A percentile compares a stretch with the other conserved stretches of the same genome.
phyloP scores from a whole-genome alignment of 2,113 vertebrate genomes.

The Syngnathus typhle region DNA sequence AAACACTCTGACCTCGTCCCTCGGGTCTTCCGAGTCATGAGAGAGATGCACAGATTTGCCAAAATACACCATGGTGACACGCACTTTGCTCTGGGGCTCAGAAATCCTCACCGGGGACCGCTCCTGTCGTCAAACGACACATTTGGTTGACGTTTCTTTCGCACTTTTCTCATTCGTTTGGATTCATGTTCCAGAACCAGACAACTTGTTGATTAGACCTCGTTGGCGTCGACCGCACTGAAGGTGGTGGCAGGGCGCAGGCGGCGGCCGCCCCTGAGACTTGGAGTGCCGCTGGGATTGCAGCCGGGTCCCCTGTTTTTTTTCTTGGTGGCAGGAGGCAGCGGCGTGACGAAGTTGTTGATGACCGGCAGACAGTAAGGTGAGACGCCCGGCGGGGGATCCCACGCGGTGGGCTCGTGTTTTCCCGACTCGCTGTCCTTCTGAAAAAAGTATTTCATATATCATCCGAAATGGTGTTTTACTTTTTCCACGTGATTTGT shows the following conservation, averaged over 20 bases:
- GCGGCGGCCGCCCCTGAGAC: constrained; percentile 55
- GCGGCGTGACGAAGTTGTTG: constrained; percentile 67
- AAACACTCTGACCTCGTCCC: constrained; percentile 84
- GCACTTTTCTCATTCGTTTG: background rate
- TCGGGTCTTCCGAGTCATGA: constrained; percentile 60
- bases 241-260: constrained; percentile 71
- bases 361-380: constrained; percentile 76
- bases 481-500: background rate
- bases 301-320: constrained; percentile 47
- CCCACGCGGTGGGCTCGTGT: constrained; percentile 37
- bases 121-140: constrained; percentile 59
- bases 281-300: constrained; percentile 34
- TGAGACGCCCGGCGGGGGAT: constrained; percentile 58
- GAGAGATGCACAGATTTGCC: constrained; percentile 80
- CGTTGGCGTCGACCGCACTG: constrained; percentile 54
- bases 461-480: background rate
- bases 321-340: constrained; percentile 68
- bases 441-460: constrained; percentile 50
- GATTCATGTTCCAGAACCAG: background rate
- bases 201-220: constrained; percentile 47
- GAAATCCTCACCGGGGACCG: constrained; percentile 69
- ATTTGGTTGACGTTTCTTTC: background rate
- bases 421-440: constrained; percentile 62
- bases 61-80: constrained; percentile 81
- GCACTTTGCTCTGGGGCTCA: constrained; percentile 69